Evolutionary conservation across 2,888 invertebrate species (phyloP).

Genomic region (Branchellion lobata): DNA sequence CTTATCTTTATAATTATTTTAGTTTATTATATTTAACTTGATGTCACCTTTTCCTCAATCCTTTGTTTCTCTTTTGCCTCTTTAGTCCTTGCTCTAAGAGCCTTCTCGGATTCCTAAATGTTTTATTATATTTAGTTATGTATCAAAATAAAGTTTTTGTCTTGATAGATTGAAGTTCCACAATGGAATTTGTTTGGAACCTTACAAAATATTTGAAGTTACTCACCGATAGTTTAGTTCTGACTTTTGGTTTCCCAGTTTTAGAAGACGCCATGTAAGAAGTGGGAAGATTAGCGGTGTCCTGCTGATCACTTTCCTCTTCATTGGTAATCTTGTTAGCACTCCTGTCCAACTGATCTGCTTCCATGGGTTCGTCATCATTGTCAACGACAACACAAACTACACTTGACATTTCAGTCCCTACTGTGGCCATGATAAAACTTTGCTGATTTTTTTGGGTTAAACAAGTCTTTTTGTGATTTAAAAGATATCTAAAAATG

Average conservation of each 20-base stretch:
- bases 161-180: no score
- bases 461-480: no score
- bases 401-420: neutral
- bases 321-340: neutral
- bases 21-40: no score
- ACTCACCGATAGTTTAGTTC: neutral
- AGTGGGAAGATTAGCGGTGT: neutral
- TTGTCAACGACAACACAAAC: neutral
- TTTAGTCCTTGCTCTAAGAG: conserved; percentile 14
- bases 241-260: neutral
- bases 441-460: no score
- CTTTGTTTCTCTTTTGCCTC: conserved; percentile 41
- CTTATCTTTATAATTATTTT: no score
- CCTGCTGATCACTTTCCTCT: neutral
- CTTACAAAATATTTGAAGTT: no score
- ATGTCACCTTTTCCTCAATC: conserved; percentile 34
- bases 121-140: no score
- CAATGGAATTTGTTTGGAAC: neutral
- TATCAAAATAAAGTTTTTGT: no score
- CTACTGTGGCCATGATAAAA: neutral
- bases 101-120: conserved; percentile 18
- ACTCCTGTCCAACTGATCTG: neutral
- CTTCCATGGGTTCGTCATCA: neutral
- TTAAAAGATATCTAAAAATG: no score
- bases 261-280: neutral